Conservation (phyloP, 2,888 invertebrate genomes). For the Salticus scenicus region DNA sequence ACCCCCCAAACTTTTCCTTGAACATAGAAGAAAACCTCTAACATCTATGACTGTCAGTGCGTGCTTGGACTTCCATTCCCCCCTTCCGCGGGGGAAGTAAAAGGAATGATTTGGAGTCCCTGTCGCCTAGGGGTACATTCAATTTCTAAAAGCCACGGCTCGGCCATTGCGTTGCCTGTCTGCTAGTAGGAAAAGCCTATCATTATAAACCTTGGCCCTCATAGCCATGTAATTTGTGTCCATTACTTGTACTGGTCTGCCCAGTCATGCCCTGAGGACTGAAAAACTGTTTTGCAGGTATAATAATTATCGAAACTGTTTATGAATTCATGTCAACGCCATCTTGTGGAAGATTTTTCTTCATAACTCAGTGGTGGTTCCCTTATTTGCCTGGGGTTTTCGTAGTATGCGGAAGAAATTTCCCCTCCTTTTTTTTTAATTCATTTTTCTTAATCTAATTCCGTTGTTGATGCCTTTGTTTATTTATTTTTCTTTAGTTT, state of each 20-base stretch:
- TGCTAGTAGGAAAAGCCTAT: conserved; percentile 63
- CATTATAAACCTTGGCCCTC: conserved; percentile 56
- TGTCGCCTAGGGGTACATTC: conserved; percentile 51
- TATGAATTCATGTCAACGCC: conserved; percentile 68
- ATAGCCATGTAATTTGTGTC: conserved; percentile 66
- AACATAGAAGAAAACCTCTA: neutral
- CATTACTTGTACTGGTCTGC: conserved; percentile 63
- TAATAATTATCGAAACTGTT: conserved; percentile 69
- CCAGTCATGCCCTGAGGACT: conserved; percentile 38
- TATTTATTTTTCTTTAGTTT: too few species aligned
- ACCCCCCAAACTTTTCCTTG: neutral
- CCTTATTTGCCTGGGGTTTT: neutral
- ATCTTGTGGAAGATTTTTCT: conserved; percentile 48
- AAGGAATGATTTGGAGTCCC: conserved; percentile 42
- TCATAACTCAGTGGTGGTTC: neutral
- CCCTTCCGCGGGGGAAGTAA: conserved; percentile 35
- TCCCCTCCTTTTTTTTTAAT: too few species aligned
- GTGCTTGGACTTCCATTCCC: neutral
- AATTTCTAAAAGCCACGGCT: conserved; percentile 45
- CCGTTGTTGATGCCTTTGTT: too few species aligned
- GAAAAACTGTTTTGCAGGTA: conserved; percentile 60
- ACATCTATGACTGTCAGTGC: conserved; percentile 5
- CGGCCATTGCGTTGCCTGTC: conserved; percentile 50
- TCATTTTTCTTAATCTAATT: too few species aligned
- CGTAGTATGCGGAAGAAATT: conserved; percentile 7